Conservation (phyloP, 2,888 invertebrate genomes). For the Operophtera brumata region DNA sequence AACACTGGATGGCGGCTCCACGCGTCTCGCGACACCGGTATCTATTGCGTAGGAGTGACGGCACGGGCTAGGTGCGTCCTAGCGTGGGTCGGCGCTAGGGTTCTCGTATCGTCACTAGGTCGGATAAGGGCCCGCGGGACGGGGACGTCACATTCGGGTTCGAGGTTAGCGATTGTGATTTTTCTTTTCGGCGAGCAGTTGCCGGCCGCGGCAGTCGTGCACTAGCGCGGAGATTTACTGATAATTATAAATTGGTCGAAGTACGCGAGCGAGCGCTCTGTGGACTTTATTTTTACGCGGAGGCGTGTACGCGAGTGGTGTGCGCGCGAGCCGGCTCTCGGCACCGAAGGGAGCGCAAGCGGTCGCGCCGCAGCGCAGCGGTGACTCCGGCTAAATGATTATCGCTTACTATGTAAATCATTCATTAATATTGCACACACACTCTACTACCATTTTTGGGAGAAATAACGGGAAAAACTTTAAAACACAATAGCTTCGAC, state of each 20-base stretch:
- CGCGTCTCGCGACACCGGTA: conserved; percentile 57
- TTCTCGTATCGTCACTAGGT: conserved; percentile 51
- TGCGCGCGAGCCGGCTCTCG: conserved; percentile 61
- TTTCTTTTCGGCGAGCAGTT: conserved; percentile 69
- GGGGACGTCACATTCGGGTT: conserved; percentile 49
- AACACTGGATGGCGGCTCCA: conserved; percentile 51
- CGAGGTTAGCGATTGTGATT: conserved; percentile 57
- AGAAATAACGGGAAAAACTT: conserved; percentile 67
- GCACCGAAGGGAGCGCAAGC: conserved; percentile 64
- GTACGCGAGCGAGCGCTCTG: conserved; percentile 71
- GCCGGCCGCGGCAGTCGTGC: conserved; percentile 72
- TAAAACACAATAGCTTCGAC: conserved; percentile 61
- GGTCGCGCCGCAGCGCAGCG: conserved; percentile 49
- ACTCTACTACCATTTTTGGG: conserved; percentile 63
- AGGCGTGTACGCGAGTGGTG: conserved; percentile 73
- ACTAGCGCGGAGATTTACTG: conserved; percentile 77
- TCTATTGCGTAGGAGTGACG: conserved; percentile 64
- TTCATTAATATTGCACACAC: conserved; percentile 76
- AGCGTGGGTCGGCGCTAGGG: conserved; percentile 47
- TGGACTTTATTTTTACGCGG: conserved; percentile 80
- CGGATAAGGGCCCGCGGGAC: conserved; percentile 57
- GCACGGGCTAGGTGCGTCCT: conserved; percentile 44
- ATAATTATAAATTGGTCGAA: conserved; percentile 79
- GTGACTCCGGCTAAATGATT: conserved; percentile 64
- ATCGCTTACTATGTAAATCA: conserved; percentile 64